Percentiles rank a stretch among this genome's conserved stretches.
Evolutionary conservation across 2,113 vertebrate genomes (phyloP).

Genomic region (Clarias gariepinus): DNA sequence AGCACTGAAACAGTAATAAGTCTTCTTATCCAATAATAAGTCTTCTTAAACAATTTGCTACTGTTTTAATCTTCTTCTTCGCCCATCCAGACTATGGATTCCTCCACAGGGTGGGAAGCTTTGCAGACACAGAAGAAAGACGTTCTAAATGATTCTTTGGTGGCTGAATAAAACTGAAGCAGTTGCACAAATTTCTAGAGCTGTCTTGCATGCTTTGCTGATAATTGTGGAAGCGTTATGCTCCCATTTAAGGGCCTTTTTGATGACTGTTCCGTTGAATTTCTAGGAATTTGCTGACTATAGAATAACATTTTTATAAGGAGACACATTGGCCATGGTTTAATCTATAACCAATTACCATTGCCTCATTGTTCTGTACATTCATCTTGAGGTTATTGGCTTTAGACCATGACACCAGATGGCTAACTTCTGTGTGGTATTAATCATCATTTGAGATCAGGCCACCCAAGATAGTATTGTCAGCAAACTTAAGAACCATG

Average conservation of each 20-base stretch:
- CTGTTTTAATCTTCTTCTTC: not conserved
- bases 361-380: not conserved
- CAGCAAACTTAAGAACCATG: not conserved
- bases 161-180: not conserved
- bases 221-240: not conserved
- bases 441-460: constrained; percentile 5
- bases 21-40: not conserved
- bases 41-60: not conserved
- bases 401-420: not conserved
- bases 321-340: not conserved
- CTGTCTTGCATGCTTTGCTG: not conserved
- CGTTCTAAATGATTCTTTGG: not conserved
- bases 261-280: not conserved
- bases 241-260: not conserved
- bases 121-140: not conserved
- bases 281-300: not conserved
- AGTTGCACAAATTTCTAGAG: not conserved
- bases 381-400: not conserved
- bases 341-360: constrained; percentile 6
- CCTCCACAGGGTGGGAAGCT: not conserved
- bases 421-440: not conserved
- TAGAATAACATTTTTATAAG: too few species aligned
- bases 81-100: not conserved
- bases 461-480: not conserved
- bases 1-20: not conserved